phyloP scores from a whole-genome alignment of 2,888 invertebrate species.

The Diabrotica balteata region DNA sequence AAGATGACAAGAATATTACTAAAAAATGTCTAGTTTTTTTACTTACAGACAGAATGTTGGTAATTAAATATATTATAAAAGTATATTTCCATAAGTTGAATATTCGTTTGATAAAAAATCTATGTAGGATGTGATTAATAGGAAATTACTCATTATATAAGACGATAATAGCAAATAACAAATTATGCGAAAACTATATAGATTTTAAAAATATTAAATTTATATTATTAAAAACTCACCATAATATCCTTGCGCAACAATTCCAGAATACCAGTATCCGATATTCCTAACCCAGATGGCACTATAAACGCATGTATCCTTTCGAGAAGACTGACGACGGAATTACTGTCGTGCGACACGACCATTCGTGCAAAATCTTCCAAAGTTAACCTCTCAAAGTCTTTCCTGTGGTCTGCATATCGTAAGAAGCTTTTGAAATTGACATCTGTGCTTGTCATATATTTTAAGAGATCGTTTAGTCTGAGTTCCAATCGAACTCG shows the following conservation, averaged over 20 bases:
- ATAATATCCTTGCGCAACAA: constrained; percentile 44
- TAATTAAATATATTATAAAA: no score
- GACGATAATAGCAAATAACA: no score
- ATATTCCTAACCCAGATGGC: constrained; percentile 62
- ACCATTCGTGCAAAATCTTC: constrained; percentile 75
- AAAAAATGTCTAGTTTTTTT: no score
- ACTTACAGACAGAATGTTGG: no score
- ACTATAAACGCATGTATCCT: constrained; percentile 70
- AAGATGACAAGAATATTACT: no score
- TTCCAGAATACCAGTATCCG: constrained; percentile 48
- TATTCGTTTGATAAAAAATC: no score
- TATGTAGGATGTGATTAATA: no score
- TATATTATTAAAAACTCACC: constrained; percentile 42
- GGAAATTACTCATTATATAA: no score
- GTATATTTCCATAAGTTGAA: no score
- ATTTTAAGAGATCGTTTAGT: constrained; percentile 69
- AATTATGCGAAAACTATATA: neutral
- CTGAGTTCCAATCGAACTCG: constrained; percentile 66
- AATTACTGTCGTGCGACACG: constrained; percentile 71
- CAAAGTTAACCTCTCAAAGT: constrained; percentile 70
- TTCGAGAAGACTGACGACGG: constrained; percentile 71
- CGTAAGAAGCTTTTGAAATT: constrained; percentile 68
- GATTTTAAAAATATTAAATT: neutral
- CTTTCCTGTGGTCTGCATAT: constrained; percentile 60
- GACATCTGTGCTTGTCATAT: constrained; percentile 67